phyloP scores from a whole-genome alignment of 2,797 vertebrate species.

The Pangasius macronema region DNA sequence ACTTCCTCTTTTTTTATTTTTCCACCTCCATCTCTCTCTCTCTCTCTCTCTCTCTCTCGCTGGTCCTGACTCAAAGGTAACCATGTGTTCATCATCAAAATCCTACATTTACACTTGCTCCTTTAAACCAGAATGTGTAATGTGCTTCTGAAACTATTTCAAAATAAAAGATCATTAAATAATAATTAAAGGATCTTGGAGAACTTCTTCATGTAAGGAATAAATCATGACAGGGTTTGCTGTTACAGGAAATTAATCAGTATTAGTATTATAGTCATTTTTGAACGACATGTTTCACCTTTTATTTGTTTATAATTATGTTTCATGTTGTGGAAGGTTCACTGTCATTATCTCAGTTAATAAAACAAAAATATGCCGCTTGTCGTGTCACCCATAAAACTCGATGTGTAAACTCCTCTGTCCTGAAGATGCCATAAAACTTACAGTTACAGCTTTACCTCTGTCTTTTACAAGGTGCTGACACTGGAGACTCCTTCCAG shows the following conservation, averaged over 20 bases:
- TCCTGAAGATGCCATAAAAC: neutral
- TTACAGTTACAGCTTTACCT: neutral
- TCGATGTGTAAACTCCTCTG: neutral
- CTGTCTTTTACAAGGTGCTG: neutral
- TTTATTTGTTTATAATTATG: neutral
- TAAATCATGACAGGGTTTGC: neutral
- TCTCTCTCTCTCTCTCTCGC: neutral
- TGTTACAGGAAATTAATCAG: neutral
- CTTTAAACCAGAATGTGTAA: neutral
- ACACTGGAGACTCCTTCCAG: conserved; percentile 18
- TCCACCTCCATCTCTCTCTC: neutral
- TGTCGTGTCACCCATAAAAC: neutral
- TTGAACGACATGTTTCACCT: neutral
- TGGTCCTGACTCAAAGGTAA: neutral
- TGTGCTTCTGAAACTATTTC: neutral
- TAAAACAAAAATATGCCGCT: no score
- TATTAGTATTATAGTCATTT: neutral
- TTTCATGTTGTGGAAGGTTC: neutral
- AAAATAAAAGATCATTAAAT: neutral
- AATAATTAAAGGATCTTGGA: neutral
- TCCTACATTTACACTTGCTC: neutral
- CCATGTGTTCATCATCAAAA: neutral
- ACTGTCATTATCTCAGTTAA: neutral
- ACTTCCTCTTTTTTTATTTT: neutral
- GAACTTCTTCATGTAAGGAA: neutral